These are phyloP conservation scores for Belonocnema kinseyi DNA, from an alignment of 1,140 invertebrate genomes.

Conservation along the genomic window DNA sequence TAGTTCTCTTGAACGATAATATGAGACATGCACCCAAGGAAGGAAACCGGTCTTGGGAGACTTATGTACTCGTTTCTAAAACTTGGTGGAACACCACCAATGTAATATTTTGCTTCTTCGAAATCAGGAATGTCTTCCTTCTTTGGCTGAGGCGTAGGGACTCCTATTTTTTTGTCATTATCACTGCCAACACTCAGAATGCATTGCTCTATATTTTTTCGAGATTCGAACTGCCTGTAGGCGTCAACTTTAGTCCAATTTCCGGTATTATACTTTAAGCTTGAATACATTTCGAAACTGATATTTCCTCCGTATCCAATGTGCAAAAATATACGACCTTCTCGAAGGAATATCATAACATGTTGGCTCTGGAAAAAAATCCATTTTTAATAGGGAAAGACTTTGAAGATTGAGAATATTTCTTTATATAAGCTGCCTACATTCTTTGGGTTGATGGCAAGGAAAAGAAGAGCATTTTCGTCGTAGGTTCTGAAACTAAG, in stretches of 20 bases:
- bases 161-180: conserved; percentile 80
- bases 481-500: conserved; percentile 91
- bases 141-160: conserved; percentile 78
- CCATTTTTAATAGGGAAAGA: conserved; percentile 1
- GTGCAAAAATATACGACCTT: conserved; percentile 85
- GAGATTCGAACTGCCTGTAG: conserved; percentile 67
- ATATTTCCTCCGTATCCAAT: conserved; percentile 83
- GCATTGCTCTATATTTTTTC: conserved; percentile 74
- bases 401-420: too few species aligned
- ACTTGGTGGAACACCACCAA: conserved; percentile 88
- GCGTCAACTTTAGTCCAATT: conserved; percentile 87
- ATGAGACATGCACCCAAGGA: conserved; percentile 89
- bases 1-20: conserved; percentile 83
- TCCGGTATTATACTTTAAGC: conserved; percentile 87
- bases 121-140: conserved; percentile 81
- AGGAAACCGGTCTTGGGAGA: conserved; percentile 77
- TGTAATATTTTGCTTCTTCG: conserved; percentile 80
- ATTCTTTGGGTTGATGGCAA: conserved; percentile 84
- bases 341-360: conserved; percentile 84
- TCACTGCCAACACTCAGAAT: conserved; percentile 81
- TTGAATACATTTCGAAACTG: conserved; percentile 81
- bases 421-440: conserved; percentile 64
- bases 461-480: conserved; percentile 90
- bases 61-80: conserved; percentile 67
- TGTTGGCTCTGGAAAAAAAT: conserved; percentile 66